Evolutionary conservation across 2,113 vertebrate species (phyloP), one percentile per base, ranked within the genome.

Genomic region (Clarias batrachus): DNA sequence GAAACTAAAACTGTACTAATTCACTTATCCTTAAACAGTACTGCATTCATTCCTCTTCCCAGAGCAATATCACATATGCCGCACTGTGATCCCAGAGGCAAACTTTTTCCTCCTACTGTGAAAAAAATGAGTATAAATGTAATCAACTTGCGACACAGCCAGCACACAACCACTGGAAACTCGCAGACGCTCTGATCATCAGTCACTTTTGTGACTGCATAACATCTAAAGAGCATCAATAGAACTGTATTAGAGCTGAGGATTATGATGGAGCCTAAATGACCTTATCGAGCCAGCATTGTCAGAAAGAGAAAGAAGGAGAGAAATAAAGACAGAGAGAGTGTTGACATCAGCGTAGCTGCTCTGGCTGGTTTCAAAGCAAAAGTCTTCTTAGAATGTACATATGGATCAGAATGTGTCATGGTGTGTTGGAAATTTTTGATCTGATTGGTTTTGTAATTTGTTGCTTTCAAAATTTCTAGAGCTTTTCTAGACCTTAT

Each of bases 201-300:
- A 84, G 27, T 84, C 68, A 84, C 19, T 14, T 48, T 48, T 11
- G 30, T 48, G 57, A 37, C 30, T 63, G 41, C 5, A 2, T 48
- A 10, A 25, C 16, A 63, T 59, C 59, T 63, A 52, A 52, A 77
- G 57, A 54, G 73, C 71, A 77, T 19, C 59, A 65, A n/a, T 74
- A 73, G 54, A 25, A n/a, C 57, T 48, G 9, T 13, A 65, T 27
- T 48, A 8, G 48, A 48, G 12, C 14, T 27, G 9, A 77, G n/a
- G 30, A 54, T 85, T 48, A 85, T 23, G 12, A 85, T 85, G 37
- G 33, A 12, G 71, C 33, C 59, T 52, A 65, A 77, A 77, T 25
- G 37, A 30, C 37, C 71, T 54, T 59, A 52, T 63, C 77, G 59
- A 77, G 71, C 83, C 59, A 30, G 59, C 9, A 63, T 59, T 52